Percentiles rank a stretch among this genome's conserved stretches.
phyloP scores from a whole-genome alignment of 2,888 invertebrate genomes.

The Autographa gamma region DNA sequence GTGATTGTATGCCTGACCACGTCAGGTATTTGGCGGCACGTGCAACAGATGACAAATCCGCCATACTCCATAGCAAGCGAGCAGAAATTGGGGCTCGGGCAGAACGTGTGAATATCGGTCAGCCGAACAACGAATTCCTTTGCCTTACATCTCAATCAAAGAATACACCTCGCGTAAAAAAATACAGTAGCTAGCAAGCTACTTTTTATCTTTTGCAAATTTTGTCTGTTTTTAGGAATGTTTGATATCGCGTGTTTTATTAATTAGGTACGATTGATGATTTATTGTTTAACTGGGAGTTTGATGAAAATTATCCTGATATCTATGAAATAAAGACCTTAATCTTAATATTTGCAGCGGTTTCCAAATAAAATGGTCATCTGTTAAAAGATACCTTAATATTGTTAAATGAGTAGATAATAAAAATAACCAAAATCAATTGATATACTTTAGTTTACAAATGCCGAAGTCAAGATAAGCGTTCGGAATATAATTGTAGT shows the following conservation, averaged over 20 bases:
- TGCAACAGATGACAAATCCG: not conserved
- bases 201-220: not conserved
- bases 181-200: not conserved
- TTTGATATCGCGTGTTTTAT: too few relatives aligned
- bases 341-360: too few relatives aligned
- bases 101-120: not conserved
- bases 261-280: too few relatives aligned
- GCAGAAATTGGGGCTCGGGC: not conserved
- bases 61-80: not conserved
- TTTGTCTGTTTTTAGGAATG: not conserved
- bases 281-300: too few relatives aligned
- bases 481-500: not conserved
- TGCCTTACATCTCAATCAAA: conserved; percentile 4
- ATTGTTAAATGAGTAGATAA: too few relatives aligned
- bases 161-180: not conserved
- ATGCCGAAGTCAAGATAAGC: not conserved
- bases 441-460: not conserved
- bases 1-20: not conserved
- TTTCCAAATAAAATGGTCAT: too few relatives aligned
- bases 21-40: not conserved
- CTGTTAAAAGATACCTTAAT: too few relatives aligned
- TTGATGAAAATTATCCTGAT: too few relatives aligned
- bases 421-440: not conserved
- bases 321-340: too few relatives aligned
- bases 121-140: not conserved